Evolutionary conservation across 1,140 invertebrate genomes (phyloP), one percentile per base, ranked within the genome.

Genomic region (Anastrepha obliqua): DNA sequence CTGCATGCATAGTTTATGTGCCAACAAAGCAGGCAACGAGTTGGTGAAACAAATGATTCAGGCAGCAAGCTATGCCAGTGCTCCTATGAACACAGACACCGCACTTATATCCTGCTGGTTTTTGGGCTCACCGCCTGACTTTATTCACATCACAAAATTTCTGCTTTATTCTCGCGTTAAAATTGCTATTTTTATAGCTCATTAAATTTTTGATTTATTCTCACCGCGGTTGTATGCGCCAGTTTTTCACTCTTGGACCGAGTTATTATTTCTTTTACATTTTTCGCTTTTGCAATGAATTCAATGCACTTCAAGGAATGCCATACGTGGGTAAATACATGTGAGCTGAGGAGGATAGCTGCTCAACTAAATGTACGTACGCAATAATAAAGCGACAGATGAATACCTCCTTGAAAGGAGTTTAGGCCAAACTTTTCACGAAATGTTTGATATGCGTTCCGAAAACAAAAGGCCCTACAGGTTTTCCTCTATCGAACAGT

Each of bases 171-270:
- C n/a, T 20, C 47, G 44, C 74, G 17, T 29, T 81, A 55, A 81
- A 81, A 81, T 81, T 81, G 74, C 74, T 81, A 81, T 58, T 81
- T 81, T 81, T 81, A 81, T 81, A 81, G 74, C 74, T 81, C 74
- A 81, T 81, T 81, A 81, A 74, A 81, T 81, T 81, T 81, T 81
- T 81, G 74, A 81, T 81, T 81, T 81, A 81, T 81, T 55, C n/a
- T 17, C 74, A 47, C 9, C 15, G 44, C 42, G 70, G 70, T 47
- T 74, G n/a, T 6, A 74, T 1, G 67, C 17, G 29, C 29, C 29
- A 13, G 42, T 39, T 7, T 67, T 39, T 42, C 70, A 17, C 15
- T 51, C 8, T 17, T 15, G 1, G 70, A 11, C 7, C 13, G 8
- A 47, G 17, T 47, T n/a, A 15, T 74, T 42, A 51, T 74, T n/a